phyloP scores from a whole-genome alignment of 2,888 invertebrate genomes.

The Dysmachus trigonus region DNA sequence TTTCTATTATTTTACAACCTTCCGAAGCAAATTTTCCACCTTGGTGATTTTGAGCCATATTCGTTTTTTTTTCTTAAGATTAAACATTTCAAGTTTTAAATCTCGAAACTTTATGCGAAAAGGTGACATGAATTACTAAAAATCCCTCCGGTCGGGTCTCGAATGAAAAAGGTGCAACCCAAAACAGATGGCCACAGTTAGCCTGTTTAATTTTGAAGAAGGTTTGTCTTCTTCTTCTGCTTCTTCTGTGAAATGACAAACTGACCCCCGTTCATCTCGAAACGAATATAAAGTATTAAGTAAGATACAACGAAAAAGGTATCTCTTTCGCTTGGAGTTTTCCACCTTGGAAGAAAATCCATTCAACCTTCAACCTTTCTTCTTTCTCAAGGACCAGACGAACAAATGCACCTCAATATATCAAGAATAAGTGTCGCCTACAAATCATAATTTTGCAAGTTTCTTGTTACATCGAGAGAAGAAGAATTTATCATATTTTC shows the following conservation, averaged over 20 bases:
- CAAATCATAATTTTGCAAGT: constrained; percentile 34
- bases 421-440: constrained; percentile 32
- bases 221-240: neutral
- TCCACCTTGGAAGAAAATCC: neutral
- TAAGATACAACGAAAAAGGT: neutral
- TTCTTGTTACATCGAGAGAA: neutral
- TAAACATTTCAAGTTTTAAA: neutral
- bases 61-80: neutral
- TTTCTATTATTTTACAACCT: no score
- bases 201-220: neutral
- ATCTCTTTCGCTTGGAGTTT: neutral
- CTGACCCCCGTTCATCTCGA: neutral
- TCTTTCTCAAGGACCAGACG: constrained; percentile 24
- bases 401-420: constrained; percentile 32
- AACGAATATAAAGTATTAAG: neutral
- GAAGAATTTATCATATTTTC: constrained; percentile 8
- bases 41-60: no score
- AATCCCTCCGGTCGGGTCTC: neutral
- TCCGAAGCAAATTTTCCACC: no score
- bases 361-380: constrained; percentile 11
- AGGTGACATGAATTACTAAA: neutral
- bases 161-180: neutral
- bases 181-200: neutral
- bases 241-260: neutral
- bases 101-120: neutral